A percentile compares a stretch with the other conserved stretches of the same genome.
Conservation (phyloP, 23 tunicate genomes). For the Aplidium turbinatum region DNA sequence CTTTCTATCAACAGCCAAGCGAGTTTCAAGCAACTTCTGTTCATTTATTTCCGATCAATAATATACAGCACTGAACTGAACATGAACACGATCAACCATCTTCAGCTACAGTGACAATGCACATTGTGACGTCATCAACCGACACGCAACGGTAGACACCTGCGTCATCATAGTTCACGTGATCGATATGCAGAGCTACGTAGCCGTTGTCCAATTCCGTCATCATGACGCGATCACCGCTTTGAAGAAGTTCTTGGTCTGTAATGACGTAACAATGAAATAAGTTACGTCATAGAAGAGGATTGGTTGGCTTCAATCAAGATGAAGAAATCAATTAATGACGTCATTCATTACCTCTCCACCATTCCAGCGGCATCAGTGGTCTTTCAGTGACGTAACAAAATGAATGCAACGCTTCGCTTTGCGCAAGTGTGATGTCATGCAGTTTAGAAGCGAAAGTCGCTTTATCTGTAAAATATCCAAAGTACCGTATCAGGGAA, state of each 20-base stretch:
- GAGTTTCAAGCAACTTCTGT: too few species aligned
- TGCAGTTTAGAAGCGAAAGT: not conserved
- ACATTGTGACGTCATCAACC: not conserved
- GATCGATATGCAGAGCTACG: conserved; percentile 6
- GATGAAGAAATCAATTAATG: too few species aligned
- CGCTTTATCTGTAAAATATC: conserved; percentile 2
- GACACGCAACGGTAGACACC: conserved; percentile 23
- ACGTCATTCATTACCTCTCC: too few species aligned
- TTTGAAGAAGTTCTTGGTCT: not conserved
- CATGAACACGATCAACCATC: too few species aligned
- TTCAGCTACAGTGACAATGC: too few species aligned
- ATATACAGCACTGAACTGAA: too few species aligned
- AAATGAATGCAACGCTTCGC: not conserved
- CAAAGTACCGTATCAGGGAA: not conserved
- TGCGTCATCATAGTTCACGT: conserved; percentile 27
- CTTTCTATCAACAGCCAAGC: too few species aligned
- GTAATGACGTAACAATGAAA: not conserved
- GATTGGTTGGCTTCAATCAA: too few species aligned
- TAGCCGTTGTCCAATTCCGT: conserved; percentile 25
- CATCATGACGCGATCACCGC: not conserved
- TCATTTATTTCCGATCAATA: too few species aligned
- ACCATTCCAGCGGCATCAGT: conserved; percentile 12
- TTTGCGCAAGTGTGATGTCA: conserved; percentile 27
- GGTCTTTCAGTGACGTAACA: conserved; percentile 44
- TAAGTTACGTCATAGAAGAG: too few species aligned